A percentile compares a stretch with the other conserved stretches of the same genome.
Conservation (phyloP, 2,113 vertebrate genomes). For the Nannobrachium achirus region DNA sequence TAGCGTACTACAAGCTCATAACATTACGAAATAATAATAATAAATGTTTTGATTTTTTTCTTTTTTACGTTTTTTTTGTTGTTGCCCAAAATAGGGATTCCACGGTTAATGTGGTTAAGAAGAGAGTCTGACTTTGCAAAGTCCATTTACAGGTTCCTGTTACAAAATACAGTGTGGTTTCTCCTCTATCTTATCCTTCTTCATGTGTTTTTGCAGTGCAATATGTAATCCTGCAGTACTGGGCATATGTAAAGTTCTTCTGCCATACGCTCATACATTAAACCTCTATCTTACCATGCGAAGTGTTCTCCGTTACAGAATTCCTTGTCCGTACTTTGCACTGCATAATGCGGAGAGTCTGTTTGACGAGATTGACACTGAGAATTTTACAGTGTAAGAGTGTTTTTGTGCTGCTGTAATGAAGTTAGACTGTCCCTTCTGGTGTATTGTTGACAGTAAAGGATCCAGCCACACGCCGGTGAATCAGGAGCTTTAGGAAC, state of each 20-base stretch:
- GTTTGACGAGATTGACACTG: not conserved
- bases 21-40: no score
- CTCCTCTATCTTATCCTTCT: slow-evolving; percentile 23
- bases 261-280: no score
- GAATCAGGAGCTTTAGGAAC: slow-evolving; percentile 67
- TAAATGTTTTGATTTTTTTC: no score
- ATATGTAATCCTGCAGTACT: no score
- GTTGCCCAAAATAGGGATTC: not conserved
- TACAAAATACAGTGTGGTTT: slow-evolving; percentile 64
- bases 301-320: no score
- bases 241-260: no score
- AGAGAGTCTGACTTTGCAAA: slow-evolving; percentile 40
- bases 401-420: not conserved
- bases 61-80: no score
- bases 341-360: no score
- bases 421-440: slow-evolving; percentile 10
- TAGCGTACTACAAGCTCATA: no score
- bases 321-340: no score
- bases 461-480: slow-evolving; percentile 44
- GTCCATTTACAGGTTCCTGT: slow-evolving; percentile 39
- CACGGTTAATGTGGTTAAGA: not conserved
- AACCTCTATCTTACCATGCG: no score
- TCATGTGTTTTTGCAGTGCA: no score
- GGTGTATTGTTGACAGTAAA: slow-evolving; percentile 32
- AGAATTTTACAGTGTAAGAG: not conserved